Base-by-base conservation (phyloP, 2,113 vertebrate genomes). In the Elaphurus davidianus region DNA sequence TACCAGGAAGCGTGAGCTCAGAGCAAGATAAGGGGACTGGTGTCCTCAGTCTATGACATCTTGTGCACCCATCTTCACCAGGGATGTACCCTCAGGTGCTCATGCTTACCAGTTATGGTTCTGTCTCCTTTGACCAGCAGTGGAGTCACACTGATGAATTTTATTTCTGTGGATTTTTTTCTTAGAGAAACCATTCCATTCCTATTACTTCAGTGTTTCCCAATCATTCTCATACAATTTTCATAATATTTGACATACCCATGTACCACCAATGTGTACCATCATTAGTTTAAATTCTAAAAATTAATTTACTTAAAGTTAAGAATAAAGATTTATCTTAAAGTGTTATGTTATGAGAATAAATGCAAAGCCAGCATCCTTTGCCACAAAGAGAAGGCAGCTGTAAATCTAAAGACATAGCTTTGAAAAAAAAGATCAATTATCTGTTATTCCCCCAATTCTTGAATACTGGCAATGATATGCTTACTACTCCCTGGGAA, bases 161-260 rank as follows among this genome's bases (percentile, higher is more conserved):
- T 90, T 83, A 33, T 62, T 95, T 71, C 17, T 87, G 28, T 74
- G 47, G 45, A 64, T 23, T 96, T 92, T 96, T 82, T 54, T 91
- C 62, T 91, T 43, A n/a, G 17, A 62, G 43, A 91, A 95, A 55
- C 50, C 25, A 90, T 92, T n/a, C 17, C 43, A 15, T 83, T 57
- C 23, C 57, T 33, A 64, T 85, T 78, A 28, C 76, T 43, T 88
- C 27, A n/a, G 14, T 91, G 57, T 25, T 81, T 83, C 60, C 30
- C 60, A 16, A 40, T 67, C 47, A 50, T 76, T 93, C 52, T 91
- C 12, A 16, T 40, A 16, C 7, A 36, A 8, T 45, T 67, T 43
- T 33, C 23, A 67, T 1, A 81, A 45, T 40, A 50, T 47, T 91
- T 67, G 11, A 28, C 19, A 30, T 57, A 40, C 54, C 27, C 23